Percentiles rank a stretch among this genome's conserved stretches.
Conservation (phyloP, 2,113 vertebrate species). For the Haplochromis burtoni region DNA sequence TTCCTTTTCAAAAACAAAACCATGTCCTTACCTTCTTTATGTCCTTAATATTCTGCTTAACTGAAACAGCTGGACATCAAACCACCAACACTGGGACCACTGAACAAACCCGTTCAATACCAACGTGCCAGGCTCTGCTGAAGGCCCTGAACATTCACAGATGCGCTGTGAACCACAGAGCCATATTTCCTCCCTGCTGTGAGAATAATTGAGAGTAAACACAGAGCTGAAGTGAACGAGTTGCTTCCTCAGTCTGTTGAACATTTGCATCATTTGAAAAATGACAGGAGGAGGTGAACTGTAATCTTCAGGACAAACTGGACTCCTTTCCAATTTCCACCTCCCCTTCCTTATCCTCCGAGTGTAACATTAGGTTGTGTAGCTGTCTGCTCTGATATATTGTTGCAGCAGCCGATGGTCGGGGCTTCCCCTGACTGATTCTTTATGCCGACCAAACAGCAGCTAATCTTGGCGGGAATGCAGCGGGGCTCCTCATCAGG, state of each 20-base stretch:
- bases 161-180: rapidly evolving
- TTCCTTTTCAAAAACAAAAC: neutral
- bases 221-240: neutral
- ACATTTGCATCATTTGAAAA: constrained; percentile 15
- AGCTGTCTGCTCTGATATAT: constrained; percentile 35
- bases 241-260: neutral
- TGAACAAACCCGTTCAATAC: neutral
- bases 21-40: neutral
- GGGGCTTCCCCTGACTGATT: constrained; percentile 42
- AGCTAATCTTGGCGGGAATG: constrained; percentile 29
- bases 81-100: neutral
- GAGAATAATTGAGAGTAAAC: neutral
- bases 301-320: constrained; percentile 11
- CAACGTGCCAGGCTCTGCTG: neutral
- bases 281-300: neutral
- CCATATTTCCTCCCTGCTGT: neutral
- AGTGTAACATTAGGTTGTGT: constrained; percentile 29
- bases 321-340: constrained; percentile 1
- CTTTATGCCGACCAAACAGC: constrained; percentile 29
- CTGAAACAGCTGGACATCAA: neutral
- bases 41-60: neutral
- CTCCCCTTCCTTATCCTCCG: neutral
- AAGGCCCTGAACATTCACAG: neutral
- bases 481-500: constrained; percentile 40
- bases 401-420: neutral